Percentiles rank a stretch among this genome's conserved stretches.
Conservation (phyloP, 2,888 invertebrate species). For the Drepanosiphum platanoidis region DNA sequence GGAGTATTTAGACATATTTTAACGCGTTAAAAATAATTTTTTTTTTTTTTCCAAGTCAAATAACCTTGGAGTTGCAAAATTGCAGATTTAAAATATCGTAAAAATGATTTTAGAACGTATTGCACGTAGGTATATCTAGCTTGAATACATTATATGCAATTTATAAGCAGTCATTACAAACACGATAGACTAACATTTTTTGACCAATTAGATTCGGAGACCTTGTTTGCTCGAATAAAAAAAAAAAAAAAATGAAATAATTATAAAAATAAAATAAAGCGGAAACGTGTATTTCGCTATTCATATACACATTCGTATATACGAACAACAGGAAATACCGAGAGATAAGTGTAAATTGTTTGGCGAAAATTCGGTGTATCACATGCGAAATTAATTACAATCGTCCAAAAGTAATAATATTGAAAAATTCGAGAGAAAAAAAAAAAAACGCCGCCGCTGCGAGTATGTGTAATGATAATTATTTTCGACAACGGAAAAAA, state of each 20-base stretch:
- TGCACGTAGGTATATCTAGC: conserved; percentile 1
- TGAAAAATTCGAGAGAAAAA: background rate
- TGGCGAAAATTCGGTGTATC: background rate
- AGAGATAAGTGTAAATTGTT: background rate
- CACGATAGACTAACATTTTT: conserved; percentile 20
- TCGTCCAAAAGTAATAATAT: background rate
- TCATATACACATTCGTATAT: background rate
- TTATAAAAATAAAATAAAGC: background rate
- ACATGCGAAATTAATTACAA: background rate
- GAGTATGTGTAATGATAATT: too few species aligned
- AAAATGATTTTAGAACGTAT: conserved; percentile 26
- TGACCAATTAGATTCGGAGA: conserved; percentile 36
- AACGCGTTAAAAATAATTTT: background rate
- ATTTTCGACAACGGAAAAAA: background rate
- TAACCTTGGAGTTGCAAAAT: conserved; percentile 20
- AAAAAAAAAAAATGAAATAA: conserved; percentile 3
- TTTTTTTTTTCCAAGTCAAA: background rate
- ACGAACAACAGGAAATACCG: conserved; percentile 16
- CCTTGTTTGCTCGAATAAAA: conserved; percentile 35
- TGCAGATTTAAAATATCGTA: conserved; percentile 15
- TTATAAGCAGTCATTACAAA: conserved; percentile 27
- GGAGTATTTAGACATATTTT: background rate
- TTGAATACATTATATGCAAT: conserved; percentile 37
- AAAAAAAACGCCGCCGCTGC: too few species aligned
- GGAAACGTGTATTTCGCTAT: conserved; percentile 18